Base-by-base conservation (phyloP, 2,113 vertebrate species). In the Chloropsis hardwickii region DNA sequence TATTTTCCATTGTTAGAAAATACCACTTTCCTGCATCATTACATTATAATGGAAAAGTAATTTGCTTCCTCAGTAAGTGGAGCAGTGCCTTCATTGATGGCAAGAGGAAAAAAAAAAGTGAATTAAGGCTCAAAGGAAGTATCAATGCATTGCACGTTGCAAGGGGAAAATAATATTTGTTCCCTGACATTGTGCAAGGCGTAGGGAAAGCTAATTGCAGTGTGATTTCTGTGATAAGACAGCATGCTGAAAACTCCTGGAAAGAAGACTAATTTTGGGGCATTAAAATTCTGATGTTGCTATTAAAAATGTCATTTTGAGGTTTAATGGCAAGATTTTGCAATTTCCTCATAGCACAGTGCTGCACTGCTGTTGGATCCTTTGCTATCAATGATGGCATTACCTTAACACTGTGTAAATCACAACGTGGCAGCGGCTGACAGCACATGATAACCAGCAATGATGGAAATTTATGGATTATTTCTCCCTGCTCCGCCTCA, bases 121-220 rank as follows among this genome's bases (percentile, higher is more conserved):
- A 60, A 73, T 90, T 77, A 81, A 23, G 57, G 51, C 90, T 97
- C 88, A 95, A 70, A 94, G 40, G 6, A 91, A 81, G 91, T 83
- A 92, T 66, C 80, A 79, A 70, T 80, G 83, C 84, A 40, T 37
- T 33, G 53, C 74, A 89, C 2, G 2, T 74, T 54, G 57, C 24
- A 82, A 88, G 51, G 27, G 69, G 76, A 78, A 71, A 65, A 35
- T 47, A 71, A 20, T 48, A 25, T 81, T 92, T 93, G 91, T 47
- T 54, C 81, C 42, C 35, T 40, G 66, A 96, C 78, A 82, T 47
- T 66, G 42, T 39, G 31, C 66, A 35, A 74, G 83, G 88, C 29
- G 28, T 4, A 67, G 66, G n/a, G 83, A 97, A 94, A 95, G 94
- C 89, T 96, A 97, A 96, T 90, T 95, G 90, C 29, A 13, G n/a